These are phyloP conservation scores for Sorex fumeus DNA, from an alignment of 2,113 vertebrate genomes.

Conservation along the genomic window DNA sequence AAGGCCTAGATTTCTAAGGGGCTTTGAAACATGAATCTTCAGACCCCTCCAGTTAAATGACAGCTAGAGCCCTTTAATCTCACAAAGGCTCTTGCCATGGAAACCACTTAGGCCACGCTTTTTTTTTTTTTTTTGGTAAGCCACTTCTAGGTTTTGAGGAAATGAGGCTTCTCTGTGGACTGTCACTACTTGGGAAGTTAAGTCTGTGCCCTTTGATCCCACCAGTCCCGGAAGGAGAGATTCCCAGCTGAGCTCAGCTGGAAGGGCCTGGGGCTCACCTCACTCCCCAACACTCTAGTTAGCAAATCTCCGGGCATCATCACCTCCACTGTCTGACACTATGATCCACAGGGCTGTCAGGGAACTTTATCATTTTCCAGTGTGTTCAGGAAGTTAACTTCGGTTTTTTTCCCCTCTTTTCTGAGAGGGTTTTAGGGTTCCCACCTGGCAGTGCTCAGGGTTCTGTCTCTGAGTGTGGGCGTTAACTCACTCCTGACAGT, in stretches of 20 bases:
- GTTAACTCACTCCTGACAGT: no score
- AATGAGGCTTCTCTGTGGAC: conserved; percentile 28
- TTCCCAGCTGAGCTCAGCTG: neutral
- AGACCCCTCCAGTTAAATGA: conserved; percentile 71
- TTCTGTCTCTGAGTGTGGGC: no score
- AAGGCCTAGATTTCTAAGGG: neutral
- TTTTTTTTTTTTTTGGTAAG: neutral
- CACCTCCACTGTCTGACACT: neutral
- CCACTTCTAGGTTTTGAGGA: conserved; percentile 71
- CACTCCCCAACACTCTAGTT: neutral
- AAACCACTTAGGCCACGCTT: conserved; percentile 74
- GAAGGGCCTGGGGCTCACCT: neutral
- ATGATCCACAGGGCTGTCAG: neutral
- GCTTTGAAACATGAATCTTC: conserved; percentile 79
- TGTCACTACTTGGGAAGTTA: neutral
- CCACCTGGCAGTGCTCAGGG: no score
- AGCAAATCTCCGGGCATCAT: neutral
- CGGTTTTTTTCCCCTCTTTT: no score
- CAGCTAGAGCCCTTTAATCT: conserved; percentile 78
- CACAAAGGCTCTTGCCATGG: conserved; percentile 67
- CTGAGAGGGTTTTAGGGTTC: no score
- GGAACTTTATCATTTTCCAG: neutral
- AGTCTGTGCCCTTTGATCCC: conserved; percentile 24
- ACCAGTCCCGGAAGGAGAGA: conserved; percentile 5
- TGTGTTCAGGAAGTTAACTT: neutral